These are phyloP conservation scores for Pristionchus entomophagus DNA, from an alignment of 2,888 invertebrate species.

Conservation along the genomic window DNA sequence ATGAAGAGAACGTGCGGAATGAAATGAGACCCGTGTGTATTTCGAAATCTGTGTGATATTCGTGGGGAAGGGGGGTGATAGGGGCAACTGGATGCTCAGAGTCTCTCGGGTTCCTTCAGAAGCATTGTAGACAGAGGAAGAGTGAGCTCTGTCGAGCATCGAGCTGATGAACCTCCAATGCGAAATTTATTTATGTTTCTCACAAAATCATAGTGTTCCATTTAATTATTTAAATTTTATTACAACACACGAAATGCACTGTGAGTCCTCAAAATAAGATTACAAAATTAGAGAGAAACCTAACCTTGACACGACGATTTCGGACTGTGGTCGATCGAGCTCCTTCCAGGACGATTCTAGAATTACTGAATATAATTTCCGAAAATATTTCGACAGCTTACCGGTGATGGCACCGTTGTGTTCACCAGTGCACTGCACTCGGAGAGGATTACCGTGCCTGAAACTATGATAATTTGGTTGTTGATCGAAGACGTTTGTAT, in stretches of 20 bases:
- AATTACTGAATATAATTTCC: background rate
- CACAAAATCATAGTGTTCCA: no score
- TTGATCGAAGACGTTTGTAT: background rate
- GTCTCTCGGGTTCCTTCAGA: background rate
- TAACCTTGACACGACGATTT: background rate
- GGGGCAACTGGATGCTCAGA: background rate
- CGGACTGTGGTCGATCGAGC: background rate
- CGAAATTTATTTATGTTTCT: no score
- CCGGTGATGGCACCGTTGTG: background rate
- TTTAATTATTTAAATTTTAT: no score
- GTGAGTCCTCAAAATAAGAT: no score
- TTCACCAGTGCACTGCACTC: slow-evolving; percentile 40
- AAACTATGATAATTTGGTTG: background rate
- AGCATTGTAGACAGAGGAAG: background rate
- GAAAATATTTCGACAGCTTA: background rate
- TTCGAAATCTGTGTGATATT: no score
- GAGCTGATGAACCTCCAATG: background rate
- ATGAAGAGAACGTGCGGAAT: no score
- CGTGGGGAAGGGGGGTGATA: background rate
- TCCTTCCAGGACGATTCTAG: background rate
- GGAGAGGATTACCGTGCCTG: slow-evolving; percentile 33
- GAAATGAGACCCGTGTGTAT: no score
- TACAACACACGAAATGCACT: no score
- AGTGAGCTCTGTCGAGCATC: background rate
- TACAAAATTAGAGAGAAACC: no score